Percentiles rank a stretch among this genome's conserved stretches.
These are phyloP conservation scores for Cantharis rufa DNA, from an alignment of 2,888 invertebrate genomes.

Conservation along the genomic window DNA sequence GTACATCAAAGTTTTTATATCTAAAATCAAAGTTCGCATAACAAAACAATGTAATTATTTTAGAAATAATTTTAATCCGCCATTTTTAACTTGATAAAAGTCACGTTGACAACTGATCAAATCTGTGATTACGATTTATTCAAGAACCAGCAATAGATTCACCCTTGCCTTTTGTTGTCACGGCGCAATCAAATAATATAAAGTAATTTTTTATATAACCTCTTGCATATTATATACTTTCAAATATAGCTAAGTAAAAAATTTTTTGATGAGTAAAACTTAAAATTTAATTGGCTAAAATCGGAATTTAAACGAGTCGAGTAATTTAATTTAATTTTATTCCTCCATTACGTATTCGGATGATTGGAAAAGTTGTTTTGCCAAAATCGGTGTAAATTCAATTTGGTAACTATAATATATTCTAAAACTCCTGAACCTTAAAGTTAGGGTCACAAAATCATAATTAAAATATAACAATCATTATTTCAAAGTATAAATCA, in stretches of 20 bases:
- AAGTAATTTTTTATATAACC: not conserved
- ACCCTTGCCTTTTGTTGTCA: not conserved
- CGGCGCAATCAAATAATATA: not conserved
- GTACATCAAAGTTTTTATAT: not conserved
- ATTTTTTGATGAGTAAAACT: not conserved
- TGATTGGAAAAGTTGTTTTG: not conserved
- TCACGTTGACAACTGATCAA: not conserved
- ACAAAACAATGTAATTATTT: not conserved
- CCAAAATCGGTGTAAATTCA: not conserved
- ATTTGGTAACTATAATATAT: not conserved
- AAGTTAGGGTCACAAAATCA: not conserved
- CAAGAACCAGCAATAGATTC: not conserved
- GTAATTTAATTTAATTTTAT: not conserved
- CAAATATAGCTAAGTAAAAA: not conserved
- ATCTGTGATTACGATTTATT: not conserved
- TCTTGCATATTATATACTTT: not conserved
- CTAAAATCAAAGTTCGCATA: too few relatives aligned
- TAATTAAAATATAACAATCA: not conserved
- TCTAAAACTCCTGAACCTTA: not conserved
- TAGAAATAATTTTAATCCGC: not conserved
- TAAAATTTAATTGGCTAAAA: not conserved
- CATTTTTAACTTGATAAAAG: not conserved
- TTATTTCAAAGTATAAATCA: not conserved
- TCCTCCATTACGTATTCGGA: not conserved
- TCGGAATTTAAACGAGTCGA: not conserved